Percentiles rank a stretch among this genome's conserved stretches.
Conservation (phyloP, 2,888 invertebrate species). For the Melinopterus prodromus region DNA sequence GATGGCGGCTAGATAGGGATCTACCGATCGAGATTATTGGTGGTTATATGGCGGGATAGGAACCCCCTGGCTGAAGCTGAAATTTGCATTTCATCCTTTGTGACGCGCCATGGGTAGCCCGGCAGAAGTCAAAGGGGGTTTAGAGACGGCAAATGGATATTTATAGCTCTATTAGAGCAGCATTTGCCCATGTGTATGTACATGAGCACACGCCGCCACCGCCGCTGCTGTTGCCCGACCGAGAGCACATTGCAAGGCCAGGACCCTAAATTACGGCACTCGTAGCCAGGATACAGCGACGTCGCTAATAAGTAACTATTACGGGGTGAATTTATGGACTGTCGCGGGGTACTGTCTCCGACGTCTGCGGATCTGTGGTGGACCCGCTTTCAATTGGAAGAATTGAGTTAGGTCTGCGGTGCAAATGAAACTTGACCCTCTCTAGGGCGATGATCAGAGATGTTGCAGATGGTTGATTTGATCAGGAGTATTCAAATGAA, state of each 20-base stretch:
- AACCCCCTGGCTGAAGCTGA: neutral
- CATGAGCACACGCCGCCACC: neutral
- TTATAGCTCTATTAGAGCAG: neutral
- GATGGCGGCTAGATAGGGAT: neutral
- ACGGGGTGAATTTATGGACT: constrained; percentile 4
- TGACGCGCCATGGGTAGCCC: neutral
- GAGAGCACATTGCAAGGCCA: neutral
- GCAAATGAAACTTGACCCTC: too few relatives aligned
- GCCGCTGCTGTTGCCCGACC: neutral
- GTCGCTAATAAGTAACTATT: neutral
- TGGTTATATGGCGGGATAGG: neutral
- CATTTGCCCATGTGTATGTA: neutral
- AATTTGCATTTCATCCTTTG: neutral
- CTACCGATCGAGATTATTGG: neutral
- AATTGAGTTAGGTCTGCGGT: neutral
- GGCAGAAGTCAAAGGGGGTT: neutral
- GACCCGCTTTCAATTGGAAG: neutral
- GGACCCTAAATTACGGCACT: neutral
- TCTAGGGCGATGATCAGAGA: too few relatives aligned
- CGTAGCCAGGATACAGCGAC: neutral
- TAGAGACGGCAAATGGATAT: constrained; percentile 4
- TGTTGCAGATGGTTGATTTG: too few relatives aligned
- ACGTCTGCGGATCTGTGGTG: neutral
- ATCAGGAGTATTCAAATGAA: too few relatives aligned
- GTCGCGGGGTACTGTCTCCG: neutral